Conservation (phyloP, 2,888 invertebrate genomes). For the Agapostemon virescens region DNA sequence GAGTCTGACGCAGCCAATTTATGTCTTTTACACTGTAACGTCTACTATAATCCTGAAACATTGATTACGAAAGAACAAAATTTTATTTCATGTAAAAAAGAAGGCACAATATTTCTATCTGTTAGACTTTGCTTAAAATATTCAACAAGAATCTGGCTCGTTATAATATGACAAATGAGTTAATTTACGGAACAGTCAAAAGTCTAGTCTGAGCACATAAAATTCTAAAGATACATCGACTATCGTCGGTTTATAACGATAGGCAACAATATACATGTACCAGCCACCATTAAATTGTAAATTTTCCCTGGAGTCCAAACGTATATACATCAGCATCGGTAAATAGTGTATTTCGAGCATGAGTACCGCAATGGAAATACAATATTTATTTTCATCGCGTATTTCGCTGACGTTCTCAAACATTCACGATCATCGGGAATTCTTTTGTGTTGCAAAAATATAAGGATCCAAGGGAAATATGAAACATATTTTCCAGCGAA, state of each 20-base stretch:
- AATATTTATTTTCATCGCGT: constrained; percentile 33
- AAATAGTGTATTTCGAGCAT: constrained; percentile 24
- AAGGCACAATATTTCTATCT: too few relatives aligned
- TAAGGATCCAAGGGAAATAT: background rate
- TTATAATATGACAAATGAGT: too few relatives aligned
- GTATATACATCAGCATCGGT: constrained; percentile 19
- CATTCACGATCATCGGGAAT: background rate
- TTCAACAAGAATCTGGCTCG: too few relatives aligned
- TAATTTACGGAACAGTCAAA: background rate
- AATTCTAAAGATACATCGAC: background rate
- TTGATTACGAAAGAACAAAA: too few relatives aligned
- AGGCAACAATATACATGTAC: background rate
- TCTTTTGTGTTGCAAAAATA: background rate
- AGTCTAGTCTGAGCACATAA: background rate
- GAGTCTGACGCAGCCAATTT: too few relatives aligned
- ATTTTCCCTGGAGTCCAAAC: background rate
- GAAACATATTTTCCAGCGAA: background rate
- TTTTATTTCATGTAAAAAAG: too few relatives aligned
- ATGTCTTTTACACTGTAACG: too few relatives aligned
- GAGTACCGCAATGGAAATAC: constrained; percentile 28
- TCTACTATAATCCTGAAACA: too few relatives aligned
- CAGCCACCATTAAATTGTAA: constrained; percentile 15
- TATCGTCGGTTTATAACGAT: constrained; percentile 7
- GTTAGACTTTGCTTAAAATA: too few relatives aligned
- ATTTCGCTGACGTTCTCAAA: constrained; percentile 9